Evolutionary conservation across 2,113 vertebrate species (phyloP).

Genomic region (Brachyhypopomus occidentalis): DNA sequence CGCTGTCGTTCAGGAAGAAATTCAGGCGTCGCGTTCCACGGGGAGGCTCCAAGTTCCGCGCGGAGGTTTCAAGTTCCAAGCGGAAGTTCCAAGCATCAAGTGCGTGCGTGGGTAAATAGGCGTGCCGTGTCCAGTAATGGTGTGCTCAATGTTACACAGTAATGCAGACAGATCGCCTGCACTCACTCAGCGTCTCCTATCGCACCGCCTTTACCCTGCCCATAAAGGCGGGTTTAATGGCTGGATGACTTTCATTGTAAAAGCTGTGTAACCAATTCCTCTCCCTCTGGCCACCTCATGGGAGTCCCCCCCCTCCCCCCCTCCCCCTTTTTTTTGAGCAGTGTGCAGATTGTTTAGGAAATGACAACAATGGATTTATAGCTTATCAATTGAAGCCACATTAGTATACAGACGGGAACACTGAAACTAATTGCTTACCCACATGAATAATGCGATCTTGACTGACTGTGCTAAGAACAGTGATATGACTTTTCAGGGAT

Average conservation of each 20-base stretch:
- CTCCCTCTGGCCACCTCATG: background rate
- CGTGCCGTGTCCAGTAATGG: background rate
- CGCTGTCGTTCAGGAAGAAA: background rate
- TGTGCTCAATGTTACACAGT: background rate
- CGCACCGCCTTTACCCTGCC: constrained; percentile 35
- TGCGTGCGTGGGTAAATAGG: background rate
- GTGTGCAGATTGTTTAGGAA: background rate
- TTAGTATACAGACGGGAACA: background rate
- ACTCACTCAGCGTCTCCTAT: constrained; percentile 18
- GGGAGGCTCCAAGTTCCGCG: too few species aligned
- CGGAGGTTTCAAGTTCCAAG: too few species aligned
- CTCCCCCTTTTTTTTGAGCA: background rate
- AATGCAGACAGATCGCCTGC: constrained; percentile 27
- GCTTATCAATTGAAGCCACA: background rate
- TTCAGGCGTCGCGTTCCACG: too few species aligned
- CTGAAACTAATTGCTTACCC: background rate
- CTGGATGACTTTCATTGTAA: constrained; percentile 4
- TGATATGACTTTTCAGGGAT: background rate
- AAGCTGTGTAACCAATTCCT: background rate
- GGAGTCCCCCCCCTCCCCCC: background rate
- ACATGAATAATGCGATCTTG: background rate
- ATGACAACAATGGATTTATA: background rate
- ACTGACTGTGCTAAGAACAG: background rate
- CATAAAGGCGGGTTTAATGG: constrained; percentile 47
- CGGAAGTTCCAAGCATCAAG: too few species aligned